Conservation (phyloP, 2,888 invertebrate species). For the Ophonus ardosiacus region DNA sequence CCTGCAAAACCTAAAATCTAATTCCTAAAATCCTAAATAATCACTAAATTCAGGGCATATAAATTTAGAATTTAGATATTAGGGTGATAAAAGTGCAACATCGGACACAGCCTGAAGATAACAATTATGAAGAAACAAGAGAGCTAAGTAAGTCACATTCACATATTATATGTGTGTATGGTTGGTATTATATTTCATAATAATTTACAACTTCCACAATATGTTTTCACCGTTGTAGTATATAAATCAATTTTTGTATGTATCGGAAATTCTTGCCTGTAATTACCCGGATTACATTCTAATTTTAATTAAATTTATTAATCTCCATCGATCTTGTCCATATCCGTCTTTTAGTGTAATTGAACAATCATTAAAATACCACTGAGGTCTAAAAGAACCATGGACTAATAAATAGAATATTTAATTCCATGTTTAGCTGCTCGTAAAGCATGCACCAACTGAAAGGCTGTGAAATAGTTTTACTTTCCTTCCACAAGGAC, state of each 20-base stretch:
- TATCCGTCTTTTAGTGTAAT: constrained; percentile 43
- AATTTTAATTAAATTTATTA: constrained; percentile 49
- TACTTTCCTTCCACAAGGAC: constrained; percentile 38
- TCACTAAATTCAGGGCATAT: too few species aligned
- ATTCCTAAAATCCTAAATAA: too few species aligned
- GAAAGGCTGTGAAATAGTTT: constrained; percentile 19
- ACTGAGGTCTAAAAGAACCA: constrained; percentile 20
- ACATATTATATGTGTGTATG: not conserved
- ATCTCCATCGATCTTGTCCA: constrained; percentile 45
- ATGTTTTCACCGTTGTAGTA: not conserved
- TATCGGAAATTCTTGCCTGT: constrained; percentile 17
- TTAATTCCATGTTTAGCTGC: constrained; percentile 27
- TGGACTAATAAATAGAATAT: constrained; percentile 34
- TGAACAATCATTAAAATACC: constrained; percentile 48
- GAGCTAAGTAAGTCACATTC: too few species aligned
- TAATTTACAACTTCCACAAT: not conserved
- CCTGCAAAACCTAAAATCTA: too few species aligned
- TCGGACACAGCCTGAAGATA: too few species aligned
- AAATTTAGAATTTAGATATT: too few species aligned
- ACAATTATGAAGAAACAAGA: too few species aligned
- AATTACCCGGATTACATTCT: constrained; percentile 43
- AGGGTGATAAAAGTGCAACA: too few species aligned
- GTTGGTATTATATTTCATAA: not conserved
- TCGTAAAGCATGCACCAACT: not conserved
- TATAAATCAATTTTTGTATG: not conserved